A percentile compares a stretch with the other conserved stretches of the same genome.
Evolutionary conservation across 2,797 vertebrate genomes (phyloP).

Genomic region (Myotis planiceps): DNA sequence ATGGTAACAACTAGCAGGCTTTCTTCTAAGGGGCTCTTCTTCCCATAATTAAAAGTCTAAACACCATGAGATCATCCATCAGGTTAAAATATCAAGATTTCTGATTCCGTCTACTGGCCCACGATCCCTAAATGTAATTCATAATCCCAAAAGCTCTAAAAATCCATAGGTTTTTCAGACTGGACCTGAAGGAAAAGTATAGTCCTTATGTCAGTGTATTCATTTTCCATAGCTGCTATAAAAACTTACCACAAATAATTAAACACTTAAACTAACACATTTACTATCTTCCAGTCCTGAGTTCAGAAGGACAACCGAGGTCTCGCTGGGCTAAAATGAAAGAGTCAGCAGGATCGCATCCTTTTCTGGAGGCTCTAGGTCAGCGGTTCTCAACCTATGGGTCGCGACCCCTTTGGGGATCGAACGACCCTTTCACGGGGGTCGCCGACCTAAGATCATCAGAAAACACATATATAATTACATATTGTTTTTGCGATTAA

Average conservation of each 20-base stretch:
- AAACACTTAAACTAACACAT: neutral
- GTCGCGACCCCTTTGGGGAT: no score
- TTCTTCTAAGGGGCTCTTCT: neutral
- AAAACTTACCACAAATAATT: conserved; percentile 1
- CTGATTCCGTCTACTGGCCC: neutral
- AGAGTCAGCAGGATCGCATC: neutral
- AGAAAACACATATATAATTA: no score
- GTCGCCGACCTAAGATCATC: no score
- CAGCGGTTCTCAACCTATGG: no score
- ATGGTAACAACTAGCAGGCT: neutral
- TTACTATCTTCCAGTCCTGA: neutral
- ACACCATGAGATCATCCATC: neutral
- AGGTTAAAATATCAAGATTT: conserved; percentile 29
- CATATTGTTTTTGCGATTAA: no score
- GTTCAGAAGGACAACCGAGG: neutral
- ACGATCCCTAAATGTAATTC: neutral
- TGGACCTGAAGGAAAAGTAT: neutral
- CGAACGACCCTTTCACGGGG: no score
- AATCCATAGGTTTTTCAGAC: neutral
- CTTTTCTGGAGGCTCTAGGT: neutral
- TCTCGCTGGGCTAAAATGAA: neutral
- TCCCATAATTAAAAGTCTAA: neutral
- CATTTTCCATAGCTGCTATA: neutral
- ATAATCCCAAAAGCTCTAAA: conserved; percentile 9
- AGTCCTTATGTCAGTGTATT: neutral